Conservation (phyloP, 92 coral and sea anemone species). For the Porites evermanni region DNA sequence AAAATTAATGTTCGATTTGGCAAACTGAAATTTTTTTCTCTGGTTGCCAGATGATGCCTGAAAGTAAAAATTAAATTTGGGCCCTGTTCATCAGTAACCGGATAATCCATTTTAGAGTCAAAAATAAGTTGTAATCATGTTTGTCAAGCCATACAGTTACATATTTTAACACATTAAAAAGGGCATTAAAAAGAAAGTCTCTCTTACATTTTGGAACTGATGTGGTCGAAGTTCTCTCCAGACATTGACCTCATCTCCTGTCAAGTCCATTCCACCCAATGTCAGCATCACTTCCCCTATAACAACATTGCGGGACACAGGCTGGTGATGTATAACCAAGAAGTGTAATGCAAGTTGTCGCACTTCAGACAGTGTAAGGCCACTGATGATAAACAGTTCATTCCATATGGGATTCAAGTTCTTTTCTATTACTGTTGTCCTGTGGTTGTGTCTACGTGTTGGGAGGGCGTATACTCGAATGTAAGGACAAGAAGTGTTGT, state of each 20-base stretch:
- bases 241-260: slow-evolving; percentile 82
- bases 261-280: slow-evolving; percentile 80
- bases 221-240: slow-evolving; percentile 89
- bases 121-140: too few species aligned
- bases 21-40: too few species aligned
- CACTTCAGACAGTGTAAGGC: slow-evolving; percentile 92
- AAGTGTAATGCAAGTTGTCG: slow-evolving; percentile 94
- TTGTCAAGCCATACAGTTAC: neutral
- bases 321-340: slow-evolving; percentile 90
- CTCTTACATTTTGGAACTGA: slow-evolving; percentile 92
- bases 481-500: slow-evolving; percentile 95
- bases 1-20: too few species aligned
- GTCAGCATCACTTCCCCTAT: slow-evolving; percentile 93
- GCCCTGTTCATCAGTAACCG: too few species aligned
- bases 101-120: too few species aligned
- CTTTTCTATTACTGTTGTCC: slow-evolving; percentile 85
- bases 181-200: neutral
- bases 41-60: too few species aligned
- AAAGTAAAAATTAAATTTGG: too few species aligned
- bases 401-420: slow-evolving; percentile 90
- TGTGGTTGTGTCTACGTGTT: slow-evolving; percentile 92
- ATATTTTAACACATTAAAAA: neutral
- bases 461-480: slow-evolving; percentile 95
- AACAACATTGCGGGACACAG: slow-evolving; percentile 92
- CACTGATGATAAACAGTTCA: slow-evolving; percentile 95